Evolutionary conservation across 2,113 vertebrate species (phyloP), one percentile per base, ranked within the genome.

Genomic region (Silurus meridionalis): DNA sequence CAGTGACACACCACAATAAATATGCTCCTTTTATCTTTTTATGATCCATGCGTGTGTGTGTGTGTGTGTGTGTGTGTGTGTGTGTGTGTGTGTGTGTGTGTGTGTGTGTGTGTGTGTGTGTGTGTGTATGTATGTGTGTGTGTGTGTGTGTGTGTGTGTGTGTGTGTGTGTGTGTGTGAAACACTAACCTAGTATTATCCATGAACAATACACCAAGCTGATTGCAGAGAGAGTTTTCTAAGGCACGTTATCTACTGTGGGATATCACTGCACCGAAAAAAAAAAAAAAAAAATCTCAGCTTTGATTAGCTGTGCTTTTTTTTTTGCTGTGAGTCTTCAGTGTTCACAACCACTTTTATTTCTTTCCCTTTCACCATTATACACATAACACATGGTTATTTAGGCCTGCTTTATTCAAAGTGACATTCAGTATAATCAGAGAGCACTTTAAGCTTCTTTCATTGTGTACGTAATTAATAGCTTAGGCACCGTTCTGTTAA

Each of bases 401-500:
- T 72, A 17, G 63, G 37, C 66, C 83, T 80, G 57, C 64, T 87
- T 86, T 77, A 89, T 82, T 69, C 66, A 80, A 71, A 52, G 60
- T 85, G 89, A 87, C 85, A 80, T 85, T 86, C 61, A 53, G 60
- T 77, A 79, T 88, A 89, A 86, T 84, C 81, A 87, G 81, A 82
- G 48, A 75, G 63, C 83, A 81, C 82, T 90, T 79, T 37, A 55
- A 61, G 67, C 63, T 85, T 77, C 69, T 74, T 61, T 75, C 55
- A 88, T 92, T 91, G 83, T 90, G 69, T 58, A 2, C 79, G 78
- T 90, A 92, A 92, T 91, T 91, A 84, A 63, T 87, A 87, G 83
- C 63, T 90, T 83, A n/a, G 84, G 61, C 67, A 58, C 80, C 11
- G 19, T 78, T 85, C 71, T 72, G 55, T 50, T 86, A 85, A 85